Base-by-base conservation (phyloP, 1,140 invertebrate genomes). In the Zaprionus inermis region DNA sequence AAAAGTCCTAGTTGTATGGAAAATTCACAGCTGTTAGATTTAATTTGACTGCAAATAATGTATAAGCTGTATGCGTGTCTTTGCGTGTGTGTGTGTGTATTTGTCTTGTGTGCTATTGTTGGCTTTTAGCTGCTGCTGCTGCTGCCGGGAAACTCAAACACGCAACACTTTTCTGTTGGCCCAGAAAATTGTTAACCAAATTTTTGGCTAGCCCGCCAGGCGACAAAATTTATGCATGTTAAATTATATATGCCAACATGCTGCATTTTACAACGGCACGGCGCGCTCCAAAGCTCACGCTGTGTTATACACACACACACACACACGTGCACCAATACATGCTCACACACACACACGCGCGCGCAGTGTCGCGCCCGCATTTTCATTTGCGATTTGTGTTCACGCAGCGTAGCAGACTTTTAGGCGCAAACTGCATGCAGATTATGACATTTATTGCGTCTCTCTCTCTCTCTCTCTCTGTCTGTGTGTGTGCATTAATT, bases 21-120 rank as follows among this genome's bases (percentile, higher is more conserved):
- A 83, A 86, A 83, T 78, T 76, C 77, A 71, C 86, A 90, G 86
- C 81, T 83, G 86, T 75, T 83, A 72, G 72, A 79, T 90, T 86
- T 90, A 86, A 90, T 90, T 90, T 90, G 78, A 86, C 79, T 90
- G 72, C 86, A 78, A 90, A 90, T 90, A 90, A 90, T 86, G 61
- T 74, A 89, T 88, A 90, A 83, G 67, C 63, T 51, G 14, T 46
- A 32, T 54, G 5, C 30, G 64, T 41, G 46, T 68, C 44, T 65
- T 61, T 58, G 52, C 36, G 46, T 55, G 28, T 61, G 60, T 34
- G n/a, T 49, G 54, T 64, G 51, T 65, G 65, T 83, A 82, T 86
- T 86, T 86, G 76, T 73, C 73, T 86, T 77, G 67, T 32, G 20
- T 49, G 68, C 65, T 65, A 79, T 81, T 78, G 78, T 80, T 80